Evolutionary conservation across 2,888 invertebrate genomes (phyloP).

Genomic region (Trimorus sp.): DNA sequence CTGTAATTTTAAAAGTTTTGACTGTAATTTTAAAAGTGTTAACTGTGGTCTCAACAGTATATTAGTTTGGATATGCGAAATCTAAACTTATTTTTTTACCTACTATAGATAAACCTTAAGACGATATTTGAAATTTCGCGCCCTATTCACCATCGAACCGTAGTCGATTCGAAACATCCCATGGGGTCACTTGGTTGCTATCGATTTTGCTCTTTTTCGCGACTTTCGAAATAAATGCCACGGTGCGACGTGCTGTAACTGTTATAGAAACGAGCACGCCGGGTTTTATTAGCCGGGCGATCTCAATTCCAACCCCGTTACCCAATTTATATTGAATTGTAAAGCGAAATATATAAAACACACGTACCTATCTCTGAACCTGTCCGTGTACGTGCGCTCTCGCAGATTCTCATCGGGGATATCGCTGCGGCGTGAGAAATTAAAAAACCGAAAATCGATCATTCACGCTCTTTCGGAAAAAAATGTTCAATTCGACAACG

Average conservation of each 20-base stretch:
- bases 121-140: constrained; percentile 42
- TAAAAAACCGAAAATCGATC: constrained; percentile 22
- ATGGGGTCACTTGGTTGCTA: constrained; percentile 23
- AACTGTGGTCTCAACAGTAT: no score
- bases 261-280: constrained; percentile 57
- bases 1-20: no score
- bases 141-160: constrained; percentile 30
- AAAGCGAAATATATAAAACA: constrained; percentile 33
- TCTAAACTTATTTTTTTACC: no score
- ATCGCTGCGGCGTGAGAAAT: constrained; percentile 14
- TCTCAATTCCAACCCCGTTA: constrained; percentile 49
- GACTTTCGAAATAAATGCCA: constrained; percentile 51
- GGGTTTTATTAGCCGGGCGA: constrained; percentile 47
- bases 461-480: no score
- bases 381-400: constrained; percentile 7
- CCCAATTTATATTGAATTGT: constrained; percentile 49
- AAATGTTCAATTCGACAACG: no score
- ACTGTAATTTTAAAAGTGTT: no score
- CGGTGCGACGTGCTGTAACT: constrained; percentile 51
- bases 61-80: no score
- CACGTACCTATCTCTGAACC: background rate
- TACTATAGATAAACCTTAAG: no score
- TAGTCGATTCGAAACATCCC: constrained; percentile 39
- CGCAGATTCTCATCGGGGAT: constrained; percentile 30
- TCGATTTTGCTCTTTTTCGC: constrained; percentile 54